A percentile compares a stretch with the other conserved stretches of the same genome.
phyloP scores from a whole-genome alignment of 2,888 invertebrate genomes.

The Horisme vitalbata region DNA sequence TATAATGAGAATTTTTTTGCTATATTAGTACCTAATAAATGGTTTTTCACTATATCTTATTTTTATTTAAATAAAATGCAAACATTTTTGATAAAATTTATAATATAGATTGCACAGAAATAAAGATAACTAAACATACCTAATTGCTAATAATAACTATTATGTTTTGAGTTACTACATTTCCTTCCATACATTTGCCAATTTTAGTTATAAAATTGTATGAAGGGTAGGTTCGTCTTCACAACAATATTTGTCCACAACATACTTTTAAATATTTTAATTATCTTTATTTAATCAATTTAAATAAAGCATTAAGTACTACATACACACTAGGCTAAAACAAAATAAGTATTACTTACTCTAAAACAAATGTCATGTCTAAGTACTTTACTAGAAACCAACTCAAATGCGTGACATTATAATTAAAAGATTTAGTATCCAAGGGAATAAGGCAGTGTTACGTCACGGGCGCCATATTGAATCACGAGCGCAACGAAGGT shows the following conservation, averaged over 20 bases:
- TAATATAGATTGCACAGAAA: too few relatives aligned
- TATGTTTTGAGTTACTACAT: too few relatives aligned
- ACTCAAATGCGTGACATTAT: not conserved
- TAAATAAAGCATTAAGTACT: conserved; percentile 9
- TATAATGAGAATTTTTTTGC: conserved; percentile 71
- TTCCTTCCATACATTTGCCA: conserved; percentile 22
- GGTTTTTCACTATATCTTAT: conserved; percentile 48
- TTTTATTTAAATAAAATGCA: too few relatives aligned
- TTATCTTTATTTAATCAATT: conserved; percentile 11
- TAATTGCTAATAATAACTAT: not conserved
- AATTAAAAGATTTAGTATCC: too few relatives aligned
- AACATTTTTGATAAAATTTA: too few relatives aligned
- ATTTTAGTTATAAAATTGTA: conserved; percentile 37
- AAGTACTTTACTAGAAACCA: not conserved
- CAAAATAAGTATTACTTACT: too few relatives aligned
- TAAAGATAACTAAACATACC: not conserved
- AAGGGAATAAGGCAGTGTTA: too few relatives aligned
- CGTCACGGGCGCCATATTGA: too few relatives aligned
- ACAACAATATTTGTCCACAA: not conserved
- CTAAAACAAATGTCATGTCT: too few relatives aligned
- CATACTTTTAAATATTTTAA: not conserved
- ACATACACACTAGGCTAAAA: not conserved
- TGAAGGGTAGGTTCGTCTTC: conserved; percentile 34
- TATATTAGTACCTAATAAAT: conserved; percentile 72
- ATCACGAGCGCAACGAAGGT: too few relatives aligned